Conservation (phyloP, 2,888 invertebrate genomes). For the Scotopteryx bipunctaria region DNA sequence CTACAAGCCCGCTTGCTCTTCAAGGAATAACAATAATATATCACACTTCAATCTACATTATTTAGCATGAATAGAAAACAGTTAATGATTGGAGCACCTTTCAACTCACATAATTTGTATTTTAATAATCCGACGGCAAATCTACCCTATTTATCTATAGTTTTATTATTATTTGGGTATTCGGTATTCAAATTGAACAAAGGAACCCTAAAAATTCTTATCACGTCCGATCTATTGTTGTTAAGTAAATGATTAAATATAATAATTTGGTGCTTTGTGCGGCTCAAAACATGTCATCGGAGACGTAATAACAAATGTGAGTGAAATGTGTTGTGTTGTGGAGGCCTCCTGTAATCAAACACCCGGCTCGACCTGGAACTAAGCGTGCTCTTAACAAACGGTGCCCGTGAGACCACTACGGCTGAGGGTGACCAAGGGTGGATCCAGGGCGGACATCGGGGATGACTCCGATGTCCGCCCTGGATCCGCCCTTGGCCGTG, state of each 20-base stretch:
- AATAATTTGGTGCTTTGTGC: constrained; percentile 52
- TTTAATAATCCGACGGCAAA: constrained; percentile 30
- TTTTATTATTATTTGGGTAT: constrained; percentile 35
- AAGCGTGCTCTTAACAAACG: no score
- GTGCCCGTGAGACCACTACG: no score
- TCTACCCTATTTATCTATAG: constrained; percentile 31
- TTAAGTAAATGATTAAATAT: constrained; percentile 59
- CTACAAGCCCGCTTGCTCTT: neutral
- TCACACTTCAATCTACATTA: constrained; percentile 9
- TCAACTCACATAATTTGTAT: constrained; percentile 23
- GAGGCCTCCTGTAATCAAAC: constrained; percentile 24
- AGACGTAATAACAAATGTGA: constrained; percentile 37
- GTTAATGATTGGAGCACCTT: constrained; percentile 27
- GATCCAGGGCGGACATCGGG: no score
- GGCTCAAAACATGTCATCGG: constrained; percentile 42
- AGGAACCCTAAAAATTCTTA: constrained; percentile 43
- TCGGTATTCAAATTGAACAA: constrained; percentile 38
- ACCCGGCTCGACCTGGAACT: neutral
- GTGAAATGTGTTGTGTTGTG: constrained; percentile 34
- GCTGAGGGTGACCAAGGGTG: no score
- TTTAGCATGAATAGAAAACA: constrained; percentile 22
- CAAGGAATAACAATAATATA: constrained; percentile 2
- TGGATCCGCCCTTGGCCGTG: no score
- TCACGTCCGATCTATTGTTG: constrained; percentile 44
- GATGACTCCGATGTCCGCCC: no score